phyloP scores from a whole-genome alignment of 2,113 vertebrate genomes.

The Morone chrysops region DNA sequence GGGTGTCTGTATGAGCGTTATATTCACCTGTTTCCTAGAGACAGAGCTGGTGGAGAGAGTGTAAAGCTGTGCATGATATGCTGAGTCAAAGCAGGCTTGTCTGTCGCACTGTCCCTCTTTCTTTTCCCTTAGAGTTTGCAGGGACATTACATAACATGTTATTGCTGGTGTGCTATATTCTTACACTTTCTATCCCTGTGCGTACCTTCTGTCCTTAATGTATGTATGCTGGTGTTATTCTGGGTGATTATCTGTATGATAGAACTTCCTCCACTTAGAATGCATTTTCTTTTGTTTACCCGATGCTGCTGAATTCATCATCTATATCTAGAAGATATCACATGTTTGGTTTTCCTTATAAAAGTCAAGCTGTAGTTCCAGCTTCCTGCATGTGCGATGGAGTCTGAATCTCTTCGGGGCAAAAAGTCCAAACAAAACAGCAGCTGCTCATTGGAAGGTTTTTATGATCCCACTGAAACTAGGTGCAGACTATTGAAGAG shows the following conservation, averaged over 20 bases:
- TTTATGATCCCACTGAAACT: conserved; percentile 11
- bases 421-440: conserved; percentile 7
- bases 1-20: conserved; percentile 9
- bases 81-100: conserved; percentile 77
- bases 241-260: background rate
- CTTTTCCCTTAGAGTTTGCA: conserved; percentile 27
- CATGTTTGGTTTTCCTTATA: background rate
- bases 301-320: background rate
- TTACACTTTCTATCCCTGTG: background rate
- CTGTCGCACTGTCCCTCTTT: conserved; percentile 40
- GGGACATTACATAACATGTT: conserved; percentile 39
- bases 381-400: background rate
- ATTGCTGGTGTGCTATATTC: conserved; percentile 5
- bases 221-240: background rate
- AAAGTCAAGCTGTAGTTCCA: background rate
- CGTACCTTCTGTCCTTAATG: background rate
- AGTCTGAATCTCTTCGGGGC: background rate
- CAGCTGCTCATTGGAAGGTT: background rate
- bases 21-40: conserved; percentile 51
- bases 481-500: no score
- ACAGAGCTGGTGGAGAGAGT: conserved; percentile 34
- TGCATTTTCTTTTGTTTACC: background rate
- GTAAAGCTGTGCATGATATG: conserved; percentile 53
- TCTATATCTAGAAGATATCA: background rate
- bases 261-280: background rate